Evolutionary conservation across 2,888 invertebrate species (phyloP).

Genomic region (Philereme vetulata): DNA sequence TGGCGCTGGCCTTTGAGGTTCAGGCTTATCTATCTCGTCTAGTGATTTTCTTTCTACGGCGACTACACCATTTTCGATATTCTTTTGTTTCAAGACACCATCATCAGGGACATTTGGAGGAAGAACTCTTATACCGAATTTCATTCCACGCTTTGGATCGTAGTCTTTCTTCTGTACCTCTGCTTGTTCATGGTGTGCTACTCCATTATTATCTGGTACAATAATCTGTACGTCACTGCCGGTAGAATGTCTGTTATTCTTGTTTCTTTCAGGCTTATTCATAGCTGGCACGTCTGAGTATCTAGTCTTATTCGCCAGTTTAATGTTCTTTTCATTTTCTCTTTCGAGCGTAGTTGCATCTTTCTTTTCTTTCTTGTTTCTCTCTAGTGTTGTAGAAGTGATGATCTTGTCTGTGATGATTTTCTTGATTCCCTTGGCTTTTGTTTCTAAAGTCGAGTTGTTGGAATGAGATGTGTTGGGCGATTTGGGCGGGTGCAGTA

Average conservation of each 20-base stretch:
- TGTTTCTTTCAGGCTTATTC: slow-evolving; percentile 71
- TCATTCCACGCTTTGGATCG: slow-evolving; percentile 84
- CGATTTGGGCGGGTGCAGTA: slow-evolving; percentile 73
- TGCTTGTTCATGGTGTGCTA: slow-evolving; percentile 68
- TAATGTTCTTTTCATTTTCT: slow-evolving; percentile 78
- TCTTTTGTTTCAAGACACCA: slow-evolving; percentile 75
- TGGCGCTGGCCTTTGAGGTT: slow-evolving; percentile 63
- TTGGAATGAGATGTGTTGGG: slow-evolving; percentile 76
- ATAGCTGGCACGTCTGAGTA: slow-evolving; percentile 64
- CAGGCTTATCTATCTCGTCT: slow-evolving; percentile 74
- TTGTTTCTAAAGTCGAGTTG: slow-evolving; percentile 78
- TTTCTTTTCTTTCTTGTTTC: slow-evolving; percentile 77
- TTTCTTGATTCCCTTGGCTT: slow-evolving; percentile 80
- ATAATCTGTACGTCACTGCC: slow-evolving; percentile 72
- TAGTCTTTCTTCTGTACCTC: slow-evolving; percentile 83
- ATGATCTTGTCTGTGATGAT: slow-evolving; percentile 78
- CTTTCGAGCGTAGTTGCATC: slow-evolving; percentile 74
- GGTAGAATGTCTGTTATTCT: slow-evolving; percentile 63
- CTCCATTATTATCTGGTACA: slow-evolving; percentile 73
- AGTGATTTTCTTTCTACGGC: slow-evolving; percentile 63
- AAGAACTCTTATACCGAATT: slow-evolving; percentile 88
- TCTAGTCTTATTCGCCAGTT: slow-evolving; percentile 66
- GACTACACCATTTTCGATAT: slow-evolving; percentile 69
- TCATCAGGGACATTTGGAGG: slow-evolving; percentile 83
- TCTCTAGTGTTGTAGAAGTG: slow-evolving; percentile 73